These are phyloP conservation scores for Nautilus pompilius DNA, from an alignment of 1,140 invertebrate species.

Conservation along the genomic window DNA sequence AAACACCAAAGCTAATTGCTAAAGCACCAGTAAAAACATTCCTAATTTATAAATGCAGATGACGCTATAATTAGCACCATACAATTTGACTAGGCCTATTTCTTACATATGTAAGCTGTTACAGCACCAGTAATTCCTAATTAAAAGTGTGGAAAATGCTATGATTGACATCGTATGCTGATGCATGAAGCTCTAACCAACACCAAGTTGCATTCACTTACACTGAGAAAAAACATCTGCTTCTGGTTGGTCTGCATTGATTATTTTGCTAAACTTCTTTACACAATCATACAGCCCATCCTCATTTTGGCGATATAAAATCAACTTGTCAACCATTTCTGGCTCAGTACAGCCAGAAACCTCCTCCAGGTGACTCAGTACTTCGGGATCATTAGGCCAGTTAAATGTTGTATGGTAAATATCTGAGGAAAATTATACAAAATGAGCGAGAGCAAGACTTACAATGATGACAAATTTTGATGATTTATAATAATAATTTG, in stretches of 20 bases:
- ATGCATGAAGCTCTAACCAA: too few relatives aligned
- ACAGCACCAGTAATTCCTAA: too few relatives aligned
- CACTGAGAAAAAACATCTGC: slow-evolving; percentile 55
- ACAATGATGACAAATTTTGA: too few relatives aligned
- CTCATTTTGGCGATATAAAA: slow-evolving; percentile 46
- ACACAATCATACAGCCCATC: slow-evolving; percentile 45
- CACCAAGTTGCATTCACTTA: slow-evolving; percentile 17
- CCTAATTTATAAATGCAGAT: too few relatives aligned
- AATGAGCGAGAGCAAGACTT: background rate
- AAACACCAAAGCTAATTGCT: too few relatives aligned
- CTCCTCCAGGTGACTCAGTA: slow-evolving; percentile 43
- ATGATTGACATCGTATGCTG: too few relatives aligned
- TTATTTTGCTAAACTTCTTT: slow-evolving; percentile 31
- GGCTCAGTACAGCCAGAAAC: slow-evolving; percentile 41
- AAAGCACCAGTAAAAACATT: too few relatives aligned
- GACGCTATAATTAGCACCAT: too few relatives aligned
- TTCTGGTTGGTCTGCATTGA: slow-evolving; percentile 57
- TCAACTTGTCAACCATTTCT: slow-evolving; percentile 44
- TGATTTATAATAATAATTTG: too few relatives aligned
- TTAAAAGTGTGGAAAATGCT: too few relatives aligned
- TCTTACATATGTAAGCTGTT: too few relatives aligned
- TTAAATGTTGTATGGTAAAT: slow-evolving; percentile 56
- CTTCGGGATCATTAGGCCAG: slow-evolving; percentile 39
- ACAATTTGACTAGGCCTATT: too few relatives aligned
- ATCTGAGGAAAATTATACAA: slow-evolving; percentile 28